Base-by-base conservation (phyloP, 2,113 vertebrate species). In the Calidris pygmaea region DNA sequence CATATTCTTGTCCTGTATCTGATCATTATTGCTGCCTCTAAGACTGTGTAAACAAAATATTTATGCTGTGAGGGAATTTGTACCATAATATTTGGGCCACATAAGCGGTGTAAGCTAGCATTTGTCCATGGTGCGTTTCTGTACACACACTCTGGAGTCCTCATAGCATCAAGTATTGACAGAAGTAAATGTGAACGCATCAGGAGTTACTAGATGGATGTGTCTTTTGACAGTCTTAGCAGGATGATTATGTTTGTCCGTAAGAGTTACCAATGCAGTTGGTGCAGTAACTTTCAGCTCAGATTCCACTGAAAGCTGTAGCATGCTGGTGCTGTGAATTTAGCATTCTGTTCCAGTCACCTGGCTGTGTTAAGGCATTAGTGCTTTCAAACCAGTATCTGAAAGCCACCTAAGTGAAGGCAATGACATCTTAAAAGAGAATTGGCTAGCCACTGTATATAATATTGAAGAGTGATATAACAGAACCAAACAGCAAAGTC, bases 171-270 rank as follows among this genome's bases (percentile, higher is more conserved):
- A 62, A 81, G 45, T 65, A 52, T n/a, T 75, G 32, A 81, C 72
- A 66, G 45, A 55, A 24, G 68, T 48, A 89, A 74, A 55, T 48
- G 34, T 32, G 62, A 85, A 72, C 58, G 39, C 35, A 53, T 17
- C 37, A 27, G 8, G 29, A 86, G 37, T 48, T 78, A 67, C 72
- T 76, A 7, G 56, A 55, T 35, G 77, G 86, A 74, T 45, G 7
- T 65, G 92, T 91, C 87, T 97, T 92, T 86, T 77, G 84, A 79
- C 86, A 52, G 8, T 84, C 82, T 97, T 91, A 96, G 88, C 56
- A 74, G 30, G 37, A 70, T 71, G 62, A 52, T 91, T 96, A 68
- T 43, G 48, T 86, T 94, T 97, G 27, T 45, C 67, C 75, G 20
- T 65, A 87, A 89, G 72, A 71, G 78, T 92, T 60, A 93, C 85